Percentiles rank a stretch among this genome's conserved stretches.
Evolutionary conservation across 2,797 vertebrate species (phyloP).

Genomic region (Anguilla pacifica): DNA sequence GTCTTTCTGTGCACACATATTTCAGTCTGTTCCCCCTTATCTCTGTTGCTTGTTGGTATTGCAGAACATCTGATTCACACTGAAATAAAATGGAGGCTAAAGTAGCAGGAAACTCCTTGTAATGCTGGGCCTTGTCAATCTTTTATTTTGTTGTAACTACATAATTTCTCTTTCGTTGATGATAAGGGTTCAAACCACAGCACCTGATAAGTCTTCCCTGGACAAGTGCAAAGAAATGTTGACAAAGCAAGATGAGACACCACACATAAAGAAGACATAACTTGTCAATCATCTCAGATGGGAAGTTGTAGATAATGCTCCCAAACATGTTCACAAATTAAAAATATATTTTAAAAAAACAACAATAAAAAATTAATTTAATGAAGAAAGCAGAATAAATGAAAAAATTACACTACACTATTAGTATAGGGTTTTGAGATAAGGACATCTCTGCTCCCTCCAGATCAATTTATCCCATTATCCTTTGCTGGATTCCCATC

Average conservation of each 20-base stretch:
- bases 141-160: not conserved
- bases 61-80: constrained; percentile 13
- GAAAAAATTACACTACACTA: not conserved
- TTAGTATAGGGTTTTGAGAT: not conserved
- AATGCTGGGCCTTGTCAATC: not conserved
- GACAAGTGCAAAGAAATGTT: not conserved
- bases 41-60: not conserved
- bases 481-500: not conserved
- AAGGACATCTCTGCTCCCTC: not conserved
- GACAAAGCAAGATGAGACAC: not conserved
- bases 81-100: not conserved
- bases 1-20: constrained; percentile 12
- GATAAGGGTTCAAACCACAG: not conserved
- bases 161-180: not conserved
- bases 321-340: not conserved
- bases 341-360: not conserved
- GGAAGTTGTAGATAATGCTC: not conserved
- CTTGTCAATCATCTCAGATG: not conserved
- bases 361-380: not conserved
- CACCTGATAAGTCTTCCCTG: not conserved
- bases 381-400: not conserved
- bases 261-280: not conserved
- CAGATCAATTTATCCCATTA: not conserved
- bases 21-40: not conserved
- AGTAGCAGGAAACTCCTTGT: not conserved